phyloP scores from a whole-genome alignment of 2,113 vertebrate genomes.

The Empidonax traillii region DNA sequence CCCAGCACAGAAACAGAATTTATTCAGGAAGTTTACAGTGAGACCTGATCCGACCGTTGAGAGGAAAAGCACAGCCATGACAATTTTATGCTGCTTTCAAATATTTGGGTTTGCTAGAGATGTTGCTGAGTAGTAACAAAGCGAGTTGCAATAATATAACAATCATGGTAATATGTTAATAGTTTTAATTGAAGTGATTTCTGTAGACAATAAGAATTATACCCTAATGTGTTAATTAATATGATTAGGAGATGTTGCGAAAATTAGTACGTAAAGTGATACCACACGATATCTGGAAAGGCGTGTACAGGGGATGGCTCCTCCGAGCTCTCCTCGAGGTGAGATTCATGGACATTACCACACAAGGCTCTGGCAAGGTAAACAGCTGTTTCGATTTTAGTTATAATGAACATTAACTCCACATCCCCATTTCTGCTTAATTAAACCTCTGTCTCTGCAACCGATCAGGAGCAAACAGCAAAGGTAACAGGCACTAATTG shows the following conservation, averaged over 20 bases:
- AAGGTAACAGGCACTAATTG: slow-evolving; percentile 31
- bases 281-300: neutral
- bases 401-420: slow-evolving; percentile 58
- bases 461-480: slow-evolving; percentile 5
- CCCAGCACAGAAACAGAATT: neutral
- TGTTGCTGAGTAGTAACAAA: slow-evolving; percentile 44
- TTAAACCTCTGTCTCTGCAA: slow-evolving; percentile 54
- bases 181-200: slow-evolving; percentile 63
- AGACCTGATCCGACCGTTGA: neutral
- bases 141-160: slow-evolving; percentile 6
- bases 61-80: neutral
- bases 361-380: slow-evolving; percentile 22
- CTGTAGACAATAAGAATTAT: slow-evolving; percentile 60
- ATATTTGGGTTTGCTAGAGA: neutral
- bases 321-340: neutral
- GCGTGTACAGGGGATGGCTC: neutral
- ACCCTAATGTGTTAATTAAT: slow-evolving; percentile 58
- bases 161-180: slow-evolving; percentile 52
- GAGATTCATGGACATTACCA: slow-evolving; percentile 38
- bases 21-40: neutral
- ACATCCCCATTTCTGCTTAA: slow-evolving; percentile 51
- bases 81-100: slow-evolving; percentile 13
- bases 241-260: slow-evolving; percentile 31
- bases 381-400: slow-evolving; percentile 59
- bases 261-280: slow-evolving; percentile 18